phyloP scores from a whole-genome alignment of 2,888 invertebrate species.

The Gortyna flavago region DNA sequence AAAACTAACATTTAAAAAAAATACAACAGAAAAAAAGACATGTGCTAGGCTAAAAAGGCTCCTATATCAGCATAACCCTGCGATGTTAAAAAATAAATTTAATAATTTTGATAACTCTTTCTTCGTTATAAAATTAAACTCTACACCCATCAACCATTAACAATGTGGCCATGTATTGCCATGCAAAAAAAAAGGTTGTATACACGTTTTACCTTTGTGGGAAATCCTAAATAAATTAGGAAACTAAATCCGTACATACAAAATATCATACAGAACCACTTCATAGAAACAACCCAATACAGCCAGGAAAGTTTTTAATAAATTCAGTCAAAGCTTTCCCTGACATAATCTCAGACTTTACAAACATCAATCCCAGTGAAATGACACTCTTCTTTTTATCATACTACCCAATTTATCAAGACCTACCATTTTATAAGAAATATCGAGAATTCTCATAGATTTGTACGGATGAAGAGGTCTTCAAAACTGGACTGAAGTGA shows the following conservation, averaged over 20 bases:
- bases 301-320: conserved; percentile 61
- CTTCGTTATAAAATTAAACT: background rate
- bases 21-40: background rate
- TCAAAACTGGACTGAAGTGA: conserved; percentile 36
- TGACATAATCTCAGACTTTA: conserved; percentile 70
- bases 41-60: background rate
- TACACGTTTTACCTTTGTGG: background rate
- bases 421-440: conserved; percentile 30
- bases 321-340: conserved; percentile 61
- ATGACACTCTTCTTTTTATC: conserved; percentile 68
- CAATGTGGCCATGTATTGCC: background rate
- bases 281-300: conserved; percentile 16
- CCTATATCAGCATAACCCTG: too few relatives aligned
- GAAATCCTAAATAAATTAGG: background rate
- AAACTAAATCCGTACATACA: background rate
- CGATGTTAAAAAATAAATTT: background rate
- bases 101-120: too few relatives aligned
- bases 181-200: background rate
- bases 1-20: too few relatives aligned
- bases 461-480: conserved; percentile 39
- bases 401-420: conserved; percentile 56
- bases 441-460: background rate
- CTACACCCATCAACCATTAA: background rate
- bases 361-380: conserved; percentile 72
- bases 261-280: conserved; percentile 36